phyloP scores from a whole-genome alignment of 2,113 vertebrate genomes.

The Spheniscus mendiculus region DNA sequence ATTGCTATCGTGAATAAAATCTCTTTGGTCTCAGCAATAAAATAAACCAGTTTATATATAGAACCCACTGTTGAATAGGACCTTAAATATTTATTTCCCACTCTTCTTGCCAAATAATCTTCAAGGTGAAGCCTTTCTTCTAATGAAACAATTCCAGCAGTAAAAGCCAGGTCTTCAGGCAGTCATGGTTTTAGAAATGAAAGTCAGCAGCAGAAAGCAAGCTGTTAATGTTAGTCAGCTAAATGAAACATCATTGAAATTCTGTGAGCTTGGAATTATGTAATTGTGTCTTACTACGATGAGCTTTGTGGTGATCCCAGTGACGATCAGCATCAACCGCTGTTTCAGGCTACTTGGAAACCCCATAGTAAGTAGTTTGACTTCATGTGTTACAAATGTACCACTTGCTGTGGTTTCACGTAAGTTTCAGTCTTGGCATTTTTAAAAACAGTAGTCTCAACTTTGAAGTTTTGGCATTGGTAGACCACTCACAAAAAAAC shows the following conservation, averaged over 20 bases:
- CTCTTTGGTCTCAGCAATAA: constrained; percentile 18
- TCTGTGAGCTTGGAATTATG: background rate
- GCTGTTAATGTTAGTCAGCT: background rate
- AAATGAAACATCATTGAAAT: background rate
- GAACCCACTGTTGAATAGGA: constrained; percentile 20
- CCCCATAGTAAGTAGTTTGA: accelerated
- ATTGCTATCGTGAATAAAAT: background rate
- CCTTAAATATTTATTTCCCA: constrained; percentile 50
- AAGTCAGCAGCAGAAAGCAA: background rate
- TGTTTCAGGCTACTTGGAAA: background rate
- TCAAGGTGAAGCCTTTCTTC: constrained; percentile 26
- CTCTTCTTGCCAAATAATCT: constrained; percentile 9
- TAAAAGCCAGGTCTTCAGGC: background rate
- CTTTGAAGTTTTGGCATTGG: background rate
- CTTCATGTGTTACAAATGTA: background rate
- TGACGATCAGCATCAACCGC: too few relatives aligned
- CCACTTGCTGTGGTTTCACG: background rate
- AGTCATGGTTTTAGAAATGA: background rate
- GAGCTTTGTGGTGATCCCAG: background rate
- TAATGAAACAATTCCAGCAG: background rate
- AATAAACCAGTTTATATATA: constrained; percentile 52
- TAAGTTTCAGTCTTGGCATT: background rate
- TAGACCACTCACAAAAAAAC: background rate
- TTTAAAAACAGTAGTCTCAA: background rate
- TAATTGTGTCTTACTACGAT: background rate